Evolutionary conservation across 2,888 invertebrate genomes (phyloP).

Genomic region (Polymixis flavicincta): DNA sequence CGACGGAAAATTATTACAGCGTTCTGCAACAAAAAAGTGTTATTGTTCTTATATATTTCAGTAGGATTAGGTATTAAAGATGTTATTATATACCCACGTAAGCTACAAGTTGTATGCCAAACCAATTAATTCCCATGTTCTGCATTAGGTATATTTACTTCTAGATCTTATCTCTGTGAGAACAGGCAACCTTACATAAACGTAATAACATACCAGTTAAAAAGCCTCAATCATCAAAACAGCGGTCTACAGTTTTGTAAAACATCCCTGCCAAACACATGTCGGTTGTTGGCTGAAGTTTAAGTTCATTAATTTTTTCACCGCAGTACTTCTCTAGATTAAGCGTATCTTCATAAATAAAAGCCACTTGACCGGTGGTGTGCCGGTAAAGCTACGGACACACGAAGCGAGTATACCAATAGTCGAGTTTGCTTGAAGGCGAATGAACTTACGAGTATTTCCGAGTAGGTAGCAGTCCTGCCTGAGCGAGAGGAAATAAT

Average conservation of each 20-base stretch:
- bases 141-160: neutral
- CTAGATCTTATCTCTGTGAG: neutral
- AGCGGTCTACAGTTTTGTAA: conserved; percentile 11
- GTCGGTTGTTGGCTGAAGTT: conserved; percentile 33
- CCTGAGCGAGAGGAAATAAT: neutral
- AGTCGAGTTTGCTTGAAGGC: neutral
- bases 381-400: conserved; percentile 52
- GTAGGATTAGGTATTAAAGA: neutral
- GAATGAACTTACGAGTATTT: too few species aligned
- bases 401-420: conserved; percentile 1
- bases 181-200: neutral
- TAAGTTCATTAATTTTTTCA: conserved; percentile 66
- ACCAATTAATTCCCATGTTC: neutral
- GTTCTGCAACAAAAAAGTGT: neutral
- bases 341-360: conserved; percentile 85
- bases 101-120: neutral
- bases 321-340: conserved; percentile 74
- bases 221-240: neutral
- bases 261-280: conserved; percentile 35
- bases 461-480: neutral
- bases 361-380: conserved; percentile 78
- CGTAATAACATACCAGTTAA: neutral
- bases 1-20: neutral
- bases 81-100: neutral
- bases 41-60: neutral